These are phyloP conservation scores for Coelopa frigida DNA, from an alignment of 1,140 invertebrate genomes.

Conservation along the genomic window DNA sequence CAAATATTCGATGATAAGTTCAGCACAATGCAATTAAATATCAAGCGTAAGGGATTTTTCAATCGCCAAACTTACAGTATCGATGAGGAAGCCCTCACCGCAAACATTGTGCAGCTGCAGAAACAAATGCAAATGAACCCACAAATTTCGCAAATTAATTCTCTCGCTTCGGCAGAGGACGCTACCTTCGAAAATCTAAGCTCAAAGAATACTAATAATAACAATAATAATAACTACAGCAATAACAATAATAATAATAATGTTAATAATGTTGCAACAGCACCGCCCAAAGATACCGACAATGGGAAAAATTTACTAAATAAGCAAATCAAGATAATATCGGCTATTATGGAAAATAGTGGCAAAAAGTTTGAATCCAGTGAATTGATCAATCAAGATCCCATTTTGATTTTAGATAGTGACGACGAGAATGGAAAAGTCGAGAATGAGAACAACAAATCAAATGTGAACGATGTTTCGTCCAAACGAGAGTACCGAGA, in stretches of 20 bases:
- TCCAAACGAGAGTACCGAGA: slow-evolving; percentile 13
- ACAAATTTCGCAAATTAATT: no score
- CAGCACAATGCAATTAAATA: slow-evolving; percentile 15
- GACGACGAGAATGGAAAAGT: slow-evolving; percentile 10
- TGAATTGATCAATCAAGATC: neutral
- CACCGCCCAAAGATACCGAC: neutral
- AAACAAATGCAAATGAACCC: no score
- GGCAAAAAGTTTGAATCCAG: slow-evolving; percentile 2
- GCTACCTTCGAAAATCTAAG: no score
- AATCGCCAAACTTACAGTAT: slow-evolving; percentile 26
- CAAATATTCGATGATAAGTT: slow-evolving; percentile 9
- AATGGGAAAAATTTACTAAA: slow-evolving; percentile 28
- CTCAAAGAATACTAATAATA: no score
- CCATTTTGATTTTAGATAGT: slow-evolving; percentile 1
- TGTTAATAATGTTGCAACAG: slow-evolving; percentile 1
- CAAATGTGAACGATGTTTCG: slow-evolving; percentile 1
- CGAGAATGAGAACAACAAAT: slow-evolving; percentile 6
- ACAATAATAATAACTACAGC: no score
- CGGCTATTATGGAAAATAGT: slow-evolving; percentile 24
- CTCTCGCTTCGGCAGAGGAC: no score
- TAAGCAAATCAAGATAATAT: slow-evolving; percentile 40
- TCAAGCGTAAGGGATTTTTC: slow-evolving; percentile 16
- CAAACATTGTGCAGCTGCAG: no score
- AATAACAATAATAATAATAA: no score
- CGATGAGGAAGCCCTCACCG: slow-evolving; percentile 14